Base-by-base conservation (phyloP, 2,797 vertebrate species). In the Passerculus sandwichensis region DNA sequence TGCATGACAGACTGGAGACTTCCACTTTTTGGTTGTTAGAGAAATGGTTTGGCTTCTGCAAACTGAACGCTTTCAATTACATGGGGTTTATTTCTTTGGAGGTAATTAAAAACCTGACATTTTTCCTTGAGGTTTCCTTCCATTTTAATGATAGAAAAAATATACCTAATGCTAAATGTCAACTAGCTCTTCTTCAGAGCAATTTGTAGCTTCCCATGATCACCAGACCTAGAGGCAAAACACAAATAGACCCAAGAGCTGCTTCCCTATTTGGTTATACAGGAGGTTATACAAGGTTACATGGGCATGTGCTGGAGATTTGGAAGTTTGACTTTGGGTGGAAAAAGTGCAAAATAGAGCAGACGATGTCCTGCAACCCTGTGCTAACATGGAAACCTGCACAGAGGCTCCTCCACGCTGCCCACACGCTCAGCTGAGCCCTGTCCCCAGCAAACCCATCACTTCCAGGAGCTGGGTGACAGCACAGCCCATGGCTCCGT, bases 351-450 rank as follows among this genome's bases (percentile, higher is more conserved):
- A 17, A 30, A 84, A 59, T 3, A 69, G 73, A 89, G 4, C 2
- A 15, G 32, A 11, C 9, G 42, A 40, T 19, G 30, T 56, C 6
- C 0, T 27, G 60, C 29, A 38, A 1, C 0, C 8, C 0, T 0
- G 13, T 2, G n/a, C 32, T 47, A 5, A 10, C 6, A 18, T 15
- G 44, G 85, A 94, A 96, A 27, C 4, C 66, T n/a, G 30, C 73
- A 26, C 0, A 34, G 1, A n/a, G 59, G 59, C 42, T 67, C 20
- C 78, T 78, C 27, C 78, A 26, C 13, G 0, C 51, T 64, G 78
- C 38, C 75, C 50, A 10, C 15, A 1, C 4, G 2, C 30, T 11
- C 93, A 77, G 45, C n/a, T 6, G 2, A 42, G 84, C 25, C 54
- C 82, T 70, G 65, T 81, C 76, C n/a, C 34, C 73, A 60, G 51